Percentiles rank a stretch among this genome's conserved stretches.
These are phyloP conservation scores for Spialia ferax DNA, from an alignment of 2,888 invertebrate genomes.

Conservation along the genomic window DNA sequence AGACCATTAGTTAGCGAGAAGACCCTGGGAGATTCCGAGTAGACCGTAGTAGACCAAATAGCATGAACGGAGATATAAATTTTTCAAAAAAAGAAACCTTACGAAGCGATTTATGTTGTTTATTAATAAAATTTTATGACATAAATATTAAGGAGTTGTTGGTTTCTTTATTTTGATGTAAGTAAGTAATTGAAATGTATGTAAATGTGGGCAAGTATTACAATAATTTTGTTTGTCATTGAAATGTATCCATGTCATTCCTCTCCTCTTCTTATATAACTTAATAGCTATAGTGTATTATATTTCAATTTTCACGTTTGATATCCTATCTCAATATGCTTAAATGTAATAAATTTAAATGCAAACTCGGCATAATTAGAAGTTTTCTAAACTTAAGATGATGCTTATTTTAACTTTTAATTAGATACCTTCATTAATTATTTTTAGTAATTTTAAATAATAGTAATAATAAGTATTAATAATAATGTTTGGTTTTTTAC, in stretches of 20 bases:
- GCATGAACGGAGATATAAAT: too few relatives aligned
- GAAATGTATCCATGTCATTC: too few relatives aligned
- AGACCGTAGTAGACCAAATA: conserved; percentile 37
- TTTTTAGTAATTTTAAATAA: too few relatives aligned
- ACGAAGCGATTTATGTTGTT: not conserved
- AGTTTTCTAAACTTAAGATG: too few relatives aligned
- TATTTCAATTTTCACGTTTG: not conserved
- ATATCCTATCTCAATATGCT: not conserved
- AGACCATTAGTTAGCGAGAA: conserved; percentile 51
- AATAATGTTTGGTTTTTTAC: too few relatives aligned
- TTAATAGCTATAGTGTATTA: not conserved
- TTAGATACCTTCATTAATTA: too few relatives aligned
- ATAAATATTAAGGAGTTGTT: not conserved
- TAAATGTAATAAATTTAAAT: not conserved
- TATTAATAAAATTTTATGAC: not conserved
- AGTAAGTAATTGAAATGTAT: too few relatives aligned
- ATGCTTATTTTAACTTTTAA: too few relatives aligned
- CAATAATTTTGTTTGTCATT: too few relatives aligned
- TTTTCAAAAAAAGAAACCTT: not conserved
- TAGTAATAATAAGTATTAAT: too few relatives aligned
- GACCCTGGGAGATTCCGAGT: not conserved
- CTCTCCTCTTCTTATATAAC: not conserved
- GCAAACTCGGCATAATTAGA: not conserved
- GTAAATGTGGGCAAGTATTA: too few relatives aligned
- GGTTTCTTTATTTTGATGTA: not conserved